phyloP scores from a whole-genome alignment of 2,888 invertebrate genomes.

The Caenorhabditis sinica region DNA sequence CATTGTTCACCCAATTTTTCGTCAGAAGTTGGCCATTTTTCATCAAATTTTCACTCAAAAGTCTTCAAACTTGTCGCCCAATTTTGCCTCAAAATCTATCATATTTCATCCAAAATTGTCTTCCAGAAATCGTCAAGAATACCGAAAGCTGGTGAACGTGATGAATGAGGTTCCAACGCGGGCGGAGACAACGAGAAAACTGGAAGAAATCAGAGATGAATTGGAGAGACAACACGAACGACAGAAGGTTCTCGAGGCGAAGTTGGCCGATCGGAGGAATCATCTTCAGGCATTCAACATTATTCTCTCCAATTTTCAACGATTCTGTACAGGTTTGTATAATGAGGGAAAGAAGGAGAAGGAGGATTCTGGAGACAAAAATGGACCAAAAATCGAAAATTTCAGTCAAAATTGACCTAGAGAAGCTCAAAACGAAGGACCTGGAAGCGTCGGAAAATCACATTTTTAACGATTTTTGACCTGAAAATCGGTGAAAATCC shows the following conservation, averaged over 20 bases:
- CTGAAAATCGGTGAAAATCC: neutral
- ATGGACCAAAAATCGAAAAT: neutral
- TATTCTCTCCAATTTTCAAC: conserved; percentile 69
- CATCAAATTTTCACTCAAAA: conserved; percentile 7
- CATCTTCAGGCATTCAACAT: conserved; percentile 72
- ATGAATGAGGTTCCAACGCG: conserved; percentile 78
- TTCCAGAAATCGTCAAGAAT: conserved; percentile 78
- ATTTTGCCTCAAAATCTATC: neutral
- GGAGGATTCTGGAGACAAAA: neutral
- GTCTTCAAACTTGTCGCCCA: no score
- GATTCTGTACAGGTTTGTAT: conserved; percentile 70
- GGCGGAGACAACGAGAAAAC: conserved; percentile 69
- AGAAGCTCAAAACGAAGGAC: no score
- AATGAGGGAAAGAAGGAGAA: no score
- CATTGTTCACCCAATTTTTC: no score
- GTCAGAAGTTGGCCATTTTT: neutral
- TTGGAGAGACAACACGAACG: conserved; percentile 75
- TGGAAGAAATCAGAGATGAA: conserved; percentile 75
- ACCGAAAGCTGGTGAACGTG: conserved; percentile 75
- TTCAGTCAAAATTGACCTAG: neutral
- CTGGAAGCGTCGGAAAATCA: no score
- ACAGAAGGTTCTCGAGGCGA: conserved; percentile 76
- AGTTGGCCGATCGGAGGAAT: conserved; percentile 70
- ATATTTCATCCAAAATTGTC: no score
- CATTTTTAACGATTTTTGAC: no score